Conservation (phyloP, 1,140 invertebrate genomes). For the Paraescarpia echinospica region DNA sequence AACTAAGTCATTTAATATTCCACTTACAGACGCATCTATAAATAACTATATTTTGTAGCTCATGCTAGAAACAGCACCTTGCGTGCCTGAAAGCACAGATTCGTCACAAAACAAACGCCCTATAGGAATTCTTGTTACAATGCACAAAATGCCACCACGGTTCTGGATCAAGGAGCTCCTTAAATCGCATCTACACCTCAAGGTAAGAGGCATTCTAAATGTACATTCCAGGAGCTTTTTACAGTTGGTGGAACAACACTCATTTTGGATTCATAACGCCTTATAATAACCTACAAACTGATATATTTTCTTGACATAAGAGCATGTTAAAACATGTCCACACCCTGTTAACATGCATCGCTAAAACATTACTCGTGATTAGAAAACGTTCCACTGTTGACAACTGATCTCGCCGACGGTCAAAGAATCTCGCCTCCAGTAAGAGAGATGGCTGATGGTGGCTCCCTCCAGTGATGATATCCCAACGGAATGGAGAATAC, state of each 20-base stretch:
- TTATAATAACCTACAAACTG: neutral
- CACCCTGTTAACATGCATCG: neutral
- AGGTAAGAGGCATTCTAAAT: neutral
- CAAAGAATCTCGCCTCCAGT: neutral
- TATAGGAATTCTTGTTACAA: neutral
- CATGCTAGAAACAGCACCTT: neutral
- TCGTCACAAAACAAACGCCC: neutral
- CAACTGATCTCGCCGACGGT: neutral
- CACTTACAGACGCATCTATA: neutral
- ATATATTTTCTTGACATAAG: neutral
- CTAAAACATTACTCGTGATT: neutral
- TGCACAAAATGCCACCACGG: neutral
- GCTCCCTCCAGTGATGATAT: neutral
- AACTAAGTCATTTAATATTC: neutral
- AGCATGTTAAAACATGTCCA: neutral
- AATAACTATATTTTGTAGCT: neutral
- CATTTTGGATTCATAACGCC: neutral
- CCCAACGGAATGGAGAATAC: neutral
- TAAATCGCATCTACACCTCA: neutral
- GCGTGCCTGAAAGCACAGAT: neutral
- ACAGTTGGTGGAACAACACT: neutral
- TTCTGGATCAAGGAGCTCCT: neutral
- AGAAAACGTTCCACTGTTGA: neutral
- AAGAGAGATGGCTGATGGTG: neutral
- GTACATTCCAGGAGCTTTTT: neutral